phyloP scores from a whole-genome alignment of 2,113 vertebrate genomes.

The Archocentrus centrarchus region DNA sequence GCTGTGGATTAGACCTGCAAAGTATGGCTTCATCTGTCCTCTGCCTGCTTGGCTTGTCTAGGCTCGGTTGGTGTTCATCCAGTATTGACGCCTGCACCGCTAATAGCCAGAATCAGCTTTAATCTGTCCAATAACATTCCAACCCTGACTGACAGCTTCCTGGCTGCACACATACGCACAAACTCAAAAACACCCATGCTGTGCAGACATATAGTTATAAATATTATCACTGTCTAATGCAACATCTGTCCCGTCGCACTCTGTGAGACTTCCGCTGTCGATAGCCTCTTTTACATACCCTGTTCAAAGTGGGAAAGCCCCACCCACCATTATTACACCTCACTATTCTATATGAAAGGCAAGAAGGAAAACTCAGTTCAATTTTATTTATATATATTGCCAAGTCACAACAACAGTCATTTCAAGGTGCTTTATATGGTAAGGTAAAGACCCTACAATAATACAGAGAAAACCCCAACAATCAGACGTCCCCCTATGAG shows the following conservation, averaged over 20 bases:
- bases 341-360: neutral
- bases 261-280: conserved; percentile 21
- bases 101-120: conserved; percentile 71
- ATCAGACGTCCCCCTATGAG: no score
- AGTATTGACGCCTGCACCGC: conserved; percentile 56
- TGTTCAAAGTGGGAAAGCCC: neutral
- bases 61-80: conserved; percentile 72
- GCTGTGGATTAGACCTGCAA: conserved; percentile 67
- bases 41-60: conserved; percentile 65
- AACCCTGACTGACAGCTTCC: conserved; percentile 56
- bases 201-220: conserved; percentile 31
- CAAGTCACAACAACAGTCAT: no score
- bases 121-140: conserved; percentile 65
- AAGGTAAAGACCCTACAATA: no score
- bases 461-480: no score
- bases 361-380: neutral
- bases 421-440: no score
- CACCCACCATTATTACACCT: neutral
- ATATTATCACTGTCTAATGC: conserved; percentile 16
- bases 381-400: no score
- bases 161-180: conserved; percentile 43
- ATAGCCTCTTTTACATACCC: neutral
- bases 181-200: conserved; percentile 29
- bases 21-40: conserved; percentile 56
- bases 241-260: conserved; percentile 51